These are phyloP conservation scores for Anoplopoma fimbria DNA, from an alignment of 2,113 vertebrate genomes.

Conservation along the genomic window DNA sequence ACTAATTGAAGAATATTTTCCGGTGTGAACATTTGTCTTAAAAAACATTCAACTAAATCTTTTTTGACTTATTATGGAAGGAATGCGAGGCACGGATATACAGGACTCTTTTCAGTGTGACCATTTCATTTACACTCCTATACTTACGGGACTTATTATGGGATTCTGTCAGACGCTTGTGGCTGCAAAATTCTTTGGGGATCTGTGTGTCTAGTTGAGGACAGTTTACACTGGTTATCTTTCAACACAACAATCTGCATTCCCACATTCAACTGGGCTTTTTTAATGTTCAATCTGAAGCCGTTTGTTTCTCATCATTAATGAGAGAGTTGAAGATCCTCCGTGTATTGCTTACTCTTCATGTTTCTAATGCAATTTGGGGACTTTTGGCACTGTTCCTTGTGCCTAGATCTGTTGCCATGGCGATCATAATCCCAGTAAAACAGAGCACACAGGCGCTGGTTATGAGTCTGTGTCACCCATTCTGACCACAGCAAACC, in stretches of 20 bases:
- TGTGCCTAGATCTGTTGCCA: conserved; percentile 37
- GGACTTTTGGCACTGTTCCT: conserved; percentile 10
- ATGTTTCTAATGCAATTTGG: conserved; percentile 5
- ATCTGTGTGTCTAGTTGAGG: background rate
- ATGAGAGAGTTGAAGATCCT: conserved; percentile 10
- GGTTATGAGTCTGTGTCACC: conserved; percentile 2
- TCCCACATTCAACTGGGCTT: background rate
- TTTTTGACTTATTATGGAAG: background rate
- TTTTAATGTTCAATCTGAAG: background rate
- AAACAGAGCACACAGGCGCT: background rate
- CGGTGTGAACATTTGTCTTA: background rate
- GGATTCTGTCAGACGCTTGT: background rate
- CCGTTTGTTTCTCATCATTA: background rate
- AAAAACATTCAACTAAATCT: background rate
- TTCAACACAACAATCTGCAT: background rate
- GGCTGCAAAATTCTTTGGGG: background rate
- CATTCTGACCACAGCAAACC: background rate
- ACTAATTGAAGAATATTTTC: background rate
- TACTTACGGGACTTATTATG: background rate
- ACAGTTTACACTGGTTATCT: background rate
- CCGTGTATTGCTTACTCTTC: background rate
- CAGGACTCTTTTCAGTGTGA: background rate
- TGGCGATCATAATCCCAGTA: conserved; percentile 18
- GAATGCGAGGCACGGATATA: background rate
- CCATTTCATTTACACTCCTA: background rate